These are phyloP conservation scores for Rhabdornis inornatus DNA, from an alignment of 2,113 vertebrate species.

Conservation along the genomic window DNA sequence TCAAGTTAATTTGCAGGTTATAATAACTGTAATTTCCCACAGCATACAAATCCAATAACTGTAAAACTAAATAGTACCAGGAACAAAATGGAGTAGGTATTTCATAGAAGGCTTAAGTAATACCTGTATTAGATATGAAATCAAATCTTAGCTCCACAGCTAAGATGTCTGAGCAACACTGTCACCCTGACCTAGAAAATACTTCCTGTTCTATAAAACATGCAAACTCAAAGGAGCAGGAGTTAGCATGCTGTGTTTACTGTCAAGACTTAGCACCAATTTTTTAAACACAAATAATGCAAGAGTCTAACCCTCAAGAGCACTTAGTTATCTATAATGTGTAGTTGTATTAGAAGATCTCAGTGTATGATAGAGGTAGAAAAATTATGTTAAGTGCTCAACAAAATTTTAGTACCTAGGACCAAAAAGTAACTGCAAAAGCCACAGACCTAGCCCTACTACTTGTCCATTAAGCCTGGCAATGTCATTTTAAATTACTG, in stretches of 20 bases:
- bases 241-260: background rate
- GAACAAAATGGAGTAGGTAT: background rate
- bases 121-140: background rate
- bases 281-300: background rate
- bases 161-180: background rate
- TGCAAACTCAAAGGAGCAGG: background rate
- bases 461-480: background rate
- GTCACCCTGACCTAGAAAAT: background rate
- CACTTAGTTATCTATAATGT: background rate
- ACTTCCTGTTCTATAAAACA: background rate
- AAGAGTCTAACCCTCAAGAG: background rate
- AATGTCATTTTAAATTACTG: background rate
- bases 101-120: background rate
- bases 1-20: background rate
- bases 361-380: fast-evolving
- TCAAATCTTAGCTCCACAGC: background rate
- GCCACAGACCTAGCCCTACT: background rate
- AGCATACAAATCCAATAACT: background rate
- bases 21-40: background rate
- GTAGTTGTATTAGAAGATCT: background rate
- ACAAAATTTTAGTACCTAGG: background rate
- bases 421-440: background rate
- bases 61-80: background rate
- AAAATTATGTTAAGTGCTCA: background rate
- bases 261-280: background rate